Percentiles rank a stretch among this genome's conserved stretches.
phyloP scores from a whole-genome alignment of 64 coral and sea anemone species.

The Dendronephthya gigantea region DNA sequence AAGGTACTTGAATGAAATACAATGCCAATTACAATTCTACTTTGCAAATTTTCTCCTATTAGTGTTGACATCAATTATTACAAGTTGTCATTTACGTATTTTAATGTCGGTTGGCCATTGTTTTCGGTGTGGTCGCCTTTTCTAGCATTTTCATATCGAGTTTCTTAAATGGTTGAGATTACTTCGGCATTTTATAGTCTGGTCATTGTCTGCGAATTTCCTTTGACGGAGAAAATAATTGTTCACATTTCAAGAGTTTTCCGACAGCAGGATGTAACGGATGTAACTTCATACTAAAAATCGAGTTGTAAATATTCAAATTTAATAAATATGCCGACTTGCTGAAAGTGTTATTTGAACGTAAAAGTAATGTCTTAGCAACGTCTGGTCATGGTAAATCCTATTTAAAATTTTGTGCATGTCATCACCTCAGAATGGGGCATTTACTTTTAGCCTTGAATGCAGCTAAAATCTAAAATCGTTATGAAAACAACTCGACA shows the following conservation, averaged over 20 bases:
- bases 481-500: no score
- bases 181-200: neutral
- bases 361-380: no score
- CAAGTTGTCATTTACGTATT: neutral
- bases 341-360: no score
- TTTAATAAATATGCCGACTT: no score
- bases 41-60: neutral
- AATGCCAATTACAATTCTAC: neutral
- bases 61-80: neutral
- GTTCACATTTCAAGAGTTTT: no score
- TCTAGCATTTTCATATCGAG: neutral
- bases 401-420: neutral
- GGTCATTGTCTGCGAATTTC: no score
- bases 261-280: no score
- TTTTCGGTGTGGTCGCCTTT: neutral
- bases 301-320: no score
- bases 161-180: neutral
- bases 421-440: neutral
- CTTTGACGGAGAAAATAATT: no score
- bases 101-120: neutral
- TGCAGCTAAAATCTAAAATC: no score
- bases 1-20: neutral
- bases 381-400: neutral
- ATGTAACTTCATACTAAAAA: no score
- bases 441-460: no score